Percentiles rank a stretch among this genome's conserved stretches.
phyloP scores from a whole-genome alignment of 2,113 vertebrate species.

The Rhinolophus sinicus region DNA sequence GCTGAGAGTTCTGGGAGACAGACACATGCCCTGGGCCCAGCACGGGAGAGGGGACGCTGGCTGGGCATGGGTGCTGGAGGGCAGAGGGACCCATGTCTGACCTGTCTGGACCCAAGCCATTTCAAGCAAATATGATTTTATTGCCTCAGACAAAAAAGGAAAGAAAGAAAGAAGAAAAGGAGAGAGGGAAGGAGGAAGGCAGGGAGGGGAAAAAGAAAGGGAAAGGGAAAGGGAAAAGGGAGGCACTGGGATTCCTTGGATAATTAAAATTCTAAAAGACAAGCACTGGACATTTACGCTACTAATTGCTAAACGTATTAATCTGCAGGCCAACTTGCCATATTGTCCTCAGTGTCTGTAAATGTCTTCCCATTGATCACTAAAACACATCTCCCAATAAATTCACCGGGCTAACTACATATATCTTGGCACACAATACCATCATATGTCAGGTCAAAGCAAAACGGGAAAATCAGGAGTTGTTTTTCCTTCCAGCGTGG shows the following conservation, averaged over 20 bases:
- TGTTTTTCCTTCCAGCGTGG: neutral
- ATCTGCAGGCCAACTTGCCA: neutral
- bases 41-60: no score
- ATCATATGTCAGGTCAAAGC: neutral
- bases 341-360: neutral
- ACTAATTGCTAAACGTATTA: neutral
- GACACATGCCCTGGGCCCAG: neutral
- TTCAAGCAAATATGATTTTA: neutral
- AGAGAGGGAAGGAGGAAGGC: no score
- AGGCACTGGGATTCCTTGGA: neutral
- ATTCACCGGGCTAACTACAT: neutral
- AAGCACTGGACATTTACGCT: neutral
- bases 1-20: neutral
- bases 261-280: slow-evolving; percentile 7
- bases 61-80: fast-evolving
- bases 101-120: neutral
- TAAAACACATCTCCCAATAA: neutral
- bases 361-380: neutral
- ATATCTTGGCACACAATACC: neutral
- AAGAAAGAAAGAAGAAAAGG: neutral
- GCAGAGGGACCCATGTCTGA: fast-evolving
- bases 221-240: neutral
- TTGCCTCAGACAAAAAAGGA: neutral
- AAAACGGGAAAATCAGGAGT: neutral
- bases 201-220: no score